phyloP scores from a whole-genome alignment of 2,797 vertebrate genomes.

The Oreortyx pictus region DNA sequence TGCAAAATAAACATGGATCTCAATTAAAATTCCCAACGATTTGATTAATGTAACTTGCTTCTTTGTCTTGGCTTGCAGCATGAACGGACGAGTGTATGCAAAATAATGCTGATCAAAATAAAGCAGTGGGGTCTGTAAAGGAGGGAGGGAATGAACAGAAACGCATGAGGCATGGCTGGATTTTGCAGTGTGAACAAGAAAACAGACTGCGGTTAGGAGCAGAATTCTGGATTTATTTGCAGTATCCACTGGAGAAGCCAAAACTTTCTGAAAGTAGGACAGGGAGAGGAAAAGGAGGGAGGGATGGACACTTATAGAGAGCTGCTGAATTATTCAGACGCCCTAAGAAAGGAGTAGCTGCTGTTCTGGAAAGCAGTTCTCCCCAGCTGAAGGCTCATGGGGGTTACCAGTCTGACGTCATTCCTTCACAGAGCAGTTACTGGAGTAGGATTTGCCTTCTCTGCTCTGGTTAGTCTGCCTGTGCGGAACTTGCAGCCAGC shows the following conservation, averaged over 20 bases:
- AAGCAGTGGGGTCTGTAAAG: background rate
- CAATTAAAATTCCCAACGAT: conserved; percentile 34
- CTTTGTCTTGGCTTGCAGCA: background rate
- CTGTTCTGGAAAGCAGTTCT: background rate
- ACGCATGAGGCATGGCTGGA: background rate
- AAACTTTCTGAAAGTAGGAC: background rate
- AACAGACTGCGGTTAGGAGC: background rate
- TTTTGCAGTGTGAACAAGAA: background rate
- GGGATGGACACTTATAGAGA: background rate
- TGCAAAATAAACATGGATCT: background rate
- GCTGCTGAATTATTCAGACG: background rate
- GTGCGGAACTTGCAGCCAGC: background rate
- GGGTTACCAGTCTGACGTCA: background rate
- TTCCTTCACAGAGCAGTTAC: background rate
- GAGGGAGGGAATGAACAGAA: background rate
- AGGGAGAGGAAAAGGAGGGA: background rate
- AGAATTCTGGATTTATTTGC: background rate
- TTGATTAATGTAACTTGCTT: background rate
- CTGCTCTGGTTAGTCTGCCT: background rate
- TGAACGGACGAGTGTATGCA: background rate
- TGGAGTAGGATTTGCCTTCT: background rate
- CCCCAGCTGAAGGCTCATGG: background rate
- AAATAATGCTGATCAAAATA: background rate
- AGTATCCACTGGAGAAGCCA: background rate
- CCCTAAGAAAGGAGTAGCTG: background rate